A percentile compares a stretch with the other conserved stretches of the same genome.
Conservation (phyloP, 1,140 invertebrate genomes). For the Globodera rostochiensis region DNA sequence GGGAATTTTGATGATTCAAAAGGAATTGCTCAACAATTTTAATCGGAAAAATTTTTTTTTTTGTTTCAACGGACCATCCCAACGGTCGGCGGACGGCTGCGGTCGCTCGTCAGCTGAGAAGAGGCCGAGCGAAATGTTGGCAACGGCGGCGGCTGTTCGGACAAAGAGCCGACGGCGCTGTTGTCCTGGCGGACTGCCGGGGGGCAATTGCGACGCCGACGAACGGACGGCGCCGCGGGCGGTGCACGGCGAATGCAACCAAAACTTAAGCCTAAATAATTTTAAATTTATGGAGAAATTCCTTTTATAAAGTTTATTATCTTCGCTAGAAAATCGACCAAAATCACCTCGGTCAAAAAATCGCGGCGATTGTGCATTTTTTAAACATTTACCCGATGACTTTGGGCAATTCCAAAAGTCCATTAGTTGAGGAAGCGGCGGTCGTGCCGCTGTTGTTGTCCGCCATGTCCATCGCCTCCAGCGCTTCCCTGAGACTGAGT, state of each 20-base stretch:
- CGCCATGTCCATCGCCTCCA: constrained; percentile 20
- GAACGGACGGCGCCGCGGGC: background rate
- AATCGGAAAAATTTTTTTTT: too few species aligned
- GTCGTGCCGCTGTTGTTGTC: background rate
- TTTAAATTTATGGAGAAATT: background rate
- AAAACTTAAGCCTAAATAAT: constrained; percentile 5
- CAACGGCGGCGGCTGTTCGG: background rate
- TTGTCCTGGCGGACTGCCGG: constrained; percentile 1
- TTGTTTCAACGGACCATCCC: background rate
- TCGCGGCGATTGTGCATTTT: too few species aligned
- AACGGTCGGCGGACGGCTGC: background rate
- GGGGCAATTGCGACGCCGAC: background rate
- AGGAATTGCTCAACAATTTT: too few species aligned
- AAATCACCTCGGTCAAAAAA: background rate
- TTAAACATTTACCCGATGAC: background rate
- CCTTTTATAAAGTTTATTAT: background rate
- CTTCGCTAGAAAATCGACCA: background rate
- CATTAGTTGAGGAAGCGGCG: background rate
- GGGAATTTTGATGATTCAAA: background rate
- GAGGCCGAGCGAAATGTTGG: background rate
- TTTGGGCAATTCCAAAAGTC: background rate
- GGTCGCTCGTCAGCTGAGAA: background rate
- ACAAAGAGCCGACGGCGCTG: background rate
- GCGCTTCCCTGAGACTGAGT: background rate
- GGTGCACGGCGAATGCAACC: background rate